Base-by-base conservation (phyloP, 2,113 vertebrate genomes). In the Athene cunicularia region DNA sequence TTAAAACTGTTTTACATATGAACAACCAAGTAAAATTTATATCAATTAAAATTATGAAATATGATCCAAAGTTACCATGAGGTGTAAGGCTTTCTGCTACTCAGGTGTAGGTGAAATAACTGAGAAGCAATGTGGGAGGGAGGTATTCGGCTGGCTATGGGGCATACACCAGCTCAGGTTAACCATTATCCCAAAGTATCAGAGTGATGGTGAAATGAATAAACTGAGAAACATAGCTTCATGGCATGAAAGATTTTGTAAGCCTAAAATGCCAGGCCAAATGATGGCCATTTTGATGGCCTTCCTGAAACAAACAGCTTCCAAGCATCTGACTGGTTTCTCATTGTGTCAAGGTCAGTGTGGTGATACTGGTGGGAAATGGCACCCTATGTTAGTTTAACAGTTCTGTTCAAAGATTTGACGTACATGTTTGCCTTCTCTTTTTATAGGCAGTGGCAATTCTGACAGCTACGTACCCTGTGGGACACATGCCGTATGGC, bases 401-500 rank as follows among this genome's bases (percentile, higher is more conserved):
- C 26, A 49, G 8, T 45, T 47, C 35, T 56, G 49, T 68, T 88
- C 30, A 27, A 66, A 71, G 37, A 60, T 52, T 20, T 72, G 60
- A 86, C 60, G 20, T 77, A 80, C 22, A 2, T 24, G 7, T 93
- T 79, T 75, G 72, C 59, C 76, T 90, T 96, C 77, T 98, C 80
- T 96, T 50, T 96, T 97, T 21, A 2, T 93, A 99, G 99, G 99
- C 99, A 0, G 99, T 99, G 93, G 99, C 99, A 0, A 99, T 99
- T 93, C 97, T 99, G 96, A 99, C 99, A 49, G 99, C 99, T 66
- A 99, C 99, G 0, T 99, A 99, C 96, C 99, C 99, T 1, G 99
- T 99, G 96, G 99, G 99, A 94, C 99, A 99, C 97, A 99, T 99
- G 99, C 99, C 99, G 1, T 99, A 99, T 33, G 99, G 99, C 79